These are phyloP conservation scores for Margaritifera margaritifera DNA, from an alignment of 2,888 invertebrate species.

Conservation along the genomic window DNA sequence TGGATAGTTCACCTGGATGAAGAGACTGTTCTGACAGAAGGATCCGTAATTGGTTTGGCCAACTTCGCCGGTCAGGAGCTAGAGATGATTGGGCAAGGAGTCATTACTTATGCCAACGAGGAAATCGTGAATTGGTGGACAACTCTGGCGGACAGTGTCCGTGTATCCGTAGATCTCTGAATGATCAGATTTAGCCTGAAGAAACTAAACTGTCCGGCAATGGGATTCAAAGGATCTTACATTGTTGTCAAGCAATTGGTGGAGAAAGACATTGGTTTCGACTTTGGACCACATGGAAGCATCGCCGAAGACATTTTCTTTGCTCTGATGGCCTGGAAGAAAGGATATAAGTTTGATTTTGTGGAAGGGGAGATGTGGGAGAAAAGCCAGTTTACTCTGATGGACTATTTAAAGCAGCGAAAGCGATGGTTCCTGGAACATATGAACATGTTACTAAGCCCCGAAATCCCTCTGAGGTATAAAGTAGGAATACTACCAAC, in stretches of 20 bases:
- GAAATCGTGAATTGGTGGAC: conserved; percentile 45
- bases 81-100: conserved; percentile 40
- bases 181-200: conserved; percentile 39
- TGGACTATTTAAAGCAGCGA: conserved; percentile 40
- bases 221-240: conserved; percentile 45
- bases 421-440: conserved; percentile 44
- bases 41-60: conserved; percentile 33
- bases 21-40: conserved; percentile 38
- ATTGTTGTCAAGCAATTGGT: conserved; percentile 35
- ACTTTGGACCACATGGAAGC: conserved; percentile 45
- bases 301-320: conserved; percentile 44
- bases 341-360: conserved; percentile 38
- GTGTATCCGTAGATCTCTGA: conserved; percentile 40
- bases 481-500: conserved; percentile 43
- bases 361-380: conserved; percentile 47
- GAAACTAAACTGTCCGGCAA: conserved; percentile 33
- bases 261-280: conserved; percentile 39
- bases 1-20: conserved; percentile 47
- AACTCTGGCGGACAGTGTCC: conserved; percentile 38
- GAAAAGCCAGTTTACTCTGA: conserved; percentile 36
- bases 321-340: conserved; percentile 36
- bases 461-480: conserved; percentile 33
- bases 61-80: conserved; percentile 36
- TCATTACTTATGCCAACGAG: conserved; percentile 40
- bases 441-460: conserved; percentile 28